A percentile compares a stretch with the other conserved stretches of the same genome.
Evolutionary conservation across 2,888 invertebrate genomes (phyloP).

Genomic region (Stenoptilia bipunctidactyla): DNA sequence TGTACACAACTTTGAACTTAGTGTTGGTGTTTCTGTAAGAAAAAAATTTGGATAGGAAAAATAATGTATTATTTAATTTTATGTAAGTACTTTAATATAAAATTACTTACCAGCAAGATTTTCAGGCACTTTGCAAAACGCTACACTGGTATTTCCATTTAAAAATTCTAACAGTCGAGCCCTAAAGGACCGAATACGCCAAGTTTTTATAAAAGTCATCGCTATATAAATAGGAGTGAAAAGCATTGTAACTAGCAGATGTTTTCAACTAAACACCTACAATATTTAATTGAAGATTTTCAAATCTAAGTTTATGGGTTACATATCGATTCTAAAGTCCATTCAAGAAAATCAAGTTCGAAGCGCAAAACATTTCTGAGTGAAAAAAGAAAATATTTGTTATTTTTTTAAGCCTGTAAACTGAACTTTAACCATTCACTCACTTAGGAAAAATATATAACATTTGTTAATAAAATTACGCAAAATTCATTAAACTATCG

Average conservation of each 20-base stretch:
- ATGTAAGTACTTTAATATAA: background rate
- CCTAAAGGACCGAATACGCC: constrained; percentile 79
- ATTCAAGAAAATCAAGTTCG: constrained; percentile 13
- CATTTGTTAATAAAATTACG: too few relatives aligned
- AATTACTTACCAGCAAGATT: constrained; percentile 49
- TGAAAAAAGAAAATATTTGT: too few relatives aligned
- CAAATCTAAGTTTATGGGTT: constrained; percentile 29
- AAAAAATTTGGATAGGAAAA: background rate
- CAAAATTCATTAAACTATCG: too few relatives aligned
- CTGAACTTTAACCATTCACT: too few relatives aligned
- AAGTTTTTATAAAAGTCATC: constrained; percentile 85
- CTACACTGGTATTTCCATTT: constrained; percentile 70
- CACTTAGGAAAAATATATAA: too few relatives aligned
- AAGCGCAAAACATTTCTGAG: too few relatives aligned
- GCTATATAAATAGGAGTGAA: constrained; percentile 87
- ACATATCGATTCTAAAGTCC: constrained; percentile 56
- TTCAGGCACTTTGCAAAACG: constrained; percentile 72
- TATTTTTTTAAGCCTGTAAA: too few relatives aligned
- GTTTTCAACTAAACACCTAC: background rate
- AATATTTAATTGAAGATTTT: background rate
- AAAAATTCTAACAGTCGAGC: constrained; percentile 76
- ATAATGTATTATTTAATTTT: background rate
- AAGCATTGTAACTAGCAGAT: constrained; percentile 64
- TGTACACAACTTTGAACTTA: constrained; percentile 66
- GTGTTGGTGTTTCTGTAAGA: constrained; percentile 57